Conservation (phyloP, 1,140 invertebrate species). For the Drosophila subobscura region DNA sequence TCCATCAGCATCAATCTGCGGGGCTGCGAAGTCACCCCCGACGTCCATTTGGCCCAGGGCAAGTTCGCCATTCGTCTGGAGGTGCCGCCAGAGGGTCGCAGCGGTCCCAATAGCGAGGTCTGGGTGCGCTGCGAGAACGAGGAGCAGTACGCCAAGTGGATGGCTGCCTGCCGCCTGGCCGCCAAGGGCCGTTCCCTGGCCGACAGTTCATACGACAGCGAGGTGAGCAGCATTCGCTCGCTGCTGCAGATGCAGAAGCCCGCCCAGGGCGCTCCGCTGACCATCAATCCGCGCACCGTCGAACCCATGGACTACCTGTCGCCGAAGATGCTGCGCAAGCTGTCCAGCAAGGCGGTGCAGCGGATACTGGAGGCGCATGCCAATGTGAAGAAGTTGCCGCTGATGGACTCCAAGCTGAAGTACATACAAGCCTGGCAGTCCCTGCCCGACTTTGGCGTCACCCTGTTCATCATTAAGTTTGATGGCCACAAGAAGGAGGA, state of each 20-base stretch:
- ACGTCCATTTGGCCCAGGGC: constrained; percentile 95
- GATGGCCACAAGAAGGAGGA: constrained; percentile 95
- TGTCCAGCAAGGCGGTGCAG: constrained; percentile 90
- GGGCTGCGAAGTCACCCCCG: constrained; percentile 98
- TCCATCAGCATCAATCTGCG: constrained; percentile 89
- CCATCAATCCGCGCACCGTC: constrained; percentile 89
- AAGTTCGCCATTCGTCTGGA: constrained; percentile 98
- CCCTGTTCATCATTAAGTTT: constrained; percentile 98
- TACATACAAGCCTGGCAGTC: constrained; percentile 99
- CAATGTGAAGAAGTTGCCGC: constrained; percentile 95
- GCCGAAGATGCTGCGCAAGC: constrained; percentile 92
- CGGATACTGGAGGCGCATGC: constrained; percentile 98
- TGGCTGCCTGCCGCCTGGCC: constrained; percentile 97
- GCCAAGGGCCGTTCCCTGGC: constrained; percentile 97
- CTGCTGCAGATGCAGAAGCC: constrained; percentile 97
- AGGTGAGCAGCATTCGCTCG: constrained; percentile 94
- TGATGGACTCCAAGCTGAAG: constrained; percentile 97
- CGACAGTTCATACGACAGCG: constrained; percentile 95
- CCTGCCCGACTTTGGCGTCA: constrained; percentile 97
- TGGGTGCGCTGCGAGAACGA: constrained; percentile 97
- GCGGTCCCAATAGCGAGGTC: constrained; percentile 89
- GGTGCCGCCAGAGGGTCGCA: constrained; percentile 95
- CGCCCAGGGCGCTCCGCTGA: constrained; percentile 87
- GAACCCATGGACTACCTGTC: constrained; percentile 96
- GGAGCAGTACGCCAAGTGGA: constrained; percentile 99